Percentiles rank a stretch among this genome's conserved stretches.
Evolutionary conservation across 2,113 vertebrate species (phyloP).

Genomic region (Neolamprologus variostigma): DNA sequence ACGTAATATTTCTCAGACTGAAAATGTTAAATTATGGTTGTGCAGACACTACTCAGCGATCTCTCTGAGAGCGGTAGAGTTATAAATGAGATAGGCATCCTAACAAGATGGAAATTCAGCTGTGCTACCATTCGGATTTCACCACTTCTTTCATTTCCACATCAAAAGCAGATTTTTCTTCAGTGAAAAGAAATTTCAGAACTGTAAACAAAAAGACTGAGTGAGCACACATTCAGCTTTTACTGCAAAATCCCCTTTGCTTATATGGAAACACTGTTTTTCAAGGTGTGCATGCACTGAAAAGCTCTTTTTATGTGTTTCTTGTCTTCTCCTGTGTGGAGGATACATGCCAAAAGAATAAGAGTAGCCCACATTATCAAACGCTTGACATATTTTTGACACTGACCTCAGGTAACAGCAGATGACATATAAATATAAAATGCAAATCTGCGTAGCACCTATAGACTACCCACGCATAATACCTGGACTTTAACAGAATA

Average conservation of each 20-base stretch:
- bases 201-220: not conserved
- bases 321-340: not conserved
- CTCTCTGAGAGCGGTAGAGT: not conserved
- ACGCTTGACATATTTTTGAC: not conserved
- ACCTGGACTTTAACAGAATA: not conserved
- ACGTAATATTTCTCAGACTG: not conserved
- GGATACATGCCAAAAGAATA: not conserved
- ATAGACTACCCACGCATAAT: accelerated
- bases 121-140: not conserved
- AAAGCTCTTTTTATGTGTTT: not conserved
- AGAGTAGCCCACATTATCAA: not conserved
- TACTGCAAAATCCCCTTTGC: not conserved
- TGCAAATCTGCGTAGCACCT: not conserved
- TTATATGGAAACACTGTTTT: not conserved
- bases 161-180: not conserved
- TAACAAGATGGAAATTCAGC: not conserved
- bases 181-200: not conserved
- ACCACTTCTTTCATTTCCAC: not conserved
- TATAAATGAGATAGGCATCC: not conserved
- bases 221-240: not conserved
- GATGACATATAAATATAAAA: accelerated
- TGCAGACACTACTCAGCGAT: not conserved
- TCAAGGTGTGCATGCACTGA: not conserved
- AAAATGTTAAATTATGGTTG: not conserved
- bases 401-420: not conserved